These are phyloP conservation scores for Lophotriccus pileatus DNA, from an alignment of 2,797 vertebrate species.

Conservation along the genomic window DNA sequence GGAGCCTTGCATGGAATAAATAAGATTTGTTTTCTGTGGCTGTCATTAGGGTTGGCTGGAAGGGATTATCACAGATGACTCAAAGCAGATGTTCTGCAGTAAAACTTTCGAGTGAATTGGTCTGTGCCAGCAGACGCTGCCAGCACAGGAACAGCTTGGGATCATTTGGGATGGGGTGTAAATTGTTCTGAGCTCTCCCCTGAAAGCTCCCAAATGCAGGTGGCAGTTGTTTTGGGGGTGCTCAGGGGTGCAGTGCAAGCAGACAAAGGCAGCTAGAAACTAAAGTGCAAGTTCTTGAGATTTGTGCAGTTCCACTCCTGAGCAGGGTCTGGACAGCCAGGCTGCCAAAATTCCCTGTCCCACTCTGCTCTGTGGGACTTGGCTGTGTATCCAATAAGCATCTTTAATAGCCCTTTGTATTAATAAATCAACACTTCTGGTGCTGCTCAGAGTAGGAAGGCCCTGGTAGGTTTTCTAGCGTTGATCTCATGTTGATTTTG, in stretches of 20 bases:
- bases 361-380: fast-evolving
- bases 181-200: neutral
- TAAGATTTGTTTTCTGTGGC: conserved; percentile 40
- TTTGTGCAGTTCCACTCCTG: neutral
- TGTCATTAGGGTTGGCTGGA: conserved; percentile 24
- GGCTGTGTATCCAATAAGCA: fast-evolving
- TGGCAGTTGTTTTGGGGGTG: neutral
- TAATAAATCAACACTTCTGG: neutral
- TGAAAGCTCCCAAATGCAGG: neutral
- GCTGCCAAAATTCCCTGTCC: neutral
- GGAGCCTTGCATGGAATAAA: conserved; percentile 27
- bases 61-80: neutral
- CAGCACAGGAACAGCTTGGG: neutral
- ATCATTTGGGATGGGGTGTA: fast-evolving
- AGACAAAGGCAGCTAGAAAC: neutral
- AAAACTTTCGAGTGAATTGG: neutral
- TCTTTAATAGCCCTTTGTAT: neutral
- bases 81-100: conserved; percentile 48
- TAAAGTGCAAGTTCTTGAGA: neutral
- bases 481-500: fast-evolving
- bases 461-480: neutral
- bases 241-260: neutral
- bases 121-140: neutral
- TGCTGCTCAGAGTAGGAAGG: neutral
- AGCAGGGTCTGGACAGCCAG: neutral